phyloP scores from a whole-genome alignment of 1,140 invertebrate genomes.

The Caenorhabditis inopinata region DNA sequence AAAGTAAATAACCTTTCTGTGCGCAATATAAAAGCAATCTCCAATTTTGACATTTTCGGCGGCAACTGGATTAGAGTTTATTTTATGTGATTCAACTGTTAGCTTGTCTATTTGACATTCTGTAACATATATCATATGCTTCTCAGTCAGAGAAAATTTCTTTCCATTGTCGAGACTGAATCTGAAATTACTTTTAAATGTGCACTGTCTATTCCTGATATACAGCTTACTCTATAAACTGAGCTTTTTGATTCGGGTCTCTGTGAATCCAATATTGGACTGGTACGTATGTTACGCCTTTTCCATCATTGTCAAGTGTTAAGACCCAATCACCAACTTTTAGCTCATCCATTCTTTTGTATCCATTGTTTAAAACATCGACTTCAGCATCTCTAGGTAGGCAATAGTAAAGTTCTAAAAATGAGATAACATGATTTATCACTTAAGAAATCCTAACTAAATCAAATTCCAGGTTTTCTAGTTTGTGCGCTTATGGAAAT shows the following conservation, averaged over 20 bases:
- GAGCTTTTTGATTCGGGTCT: neutral
- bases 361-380: no score
- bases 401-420: slow-evolving; percentile 16
- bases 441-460: no score
- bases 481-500: no score
- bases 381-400: neutral
- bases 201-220: neutral
- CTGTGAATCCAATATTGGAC: neutral
- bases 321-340: neutral
- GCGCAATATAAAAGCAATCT: slow-evolving; percentile 1
- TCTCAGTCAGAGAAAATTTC: neutral
- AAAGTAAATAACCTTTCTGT: neutral
- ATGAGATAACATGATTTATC: no score
- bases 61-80: neutral
- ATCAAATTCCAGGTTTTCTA: no score
- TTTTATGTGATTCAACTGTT: neutral
- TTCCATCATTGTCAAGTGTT: neutral
- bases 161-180: neutral
- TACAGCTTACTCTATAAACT: neutral
- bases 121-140: neutral
- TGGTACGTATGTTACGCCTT: neutral
- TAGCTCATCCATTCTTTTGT: neutral
- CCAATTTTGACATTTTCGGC: neutral
- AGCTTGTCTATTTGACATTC: neutral
- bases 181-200: neutral